Evolutionary conservation across 2,797 vertebrate species (phyloP), one percentile per base, ranked within the genome.

Genomic region (Gymnopithys bicolor): DNA sequence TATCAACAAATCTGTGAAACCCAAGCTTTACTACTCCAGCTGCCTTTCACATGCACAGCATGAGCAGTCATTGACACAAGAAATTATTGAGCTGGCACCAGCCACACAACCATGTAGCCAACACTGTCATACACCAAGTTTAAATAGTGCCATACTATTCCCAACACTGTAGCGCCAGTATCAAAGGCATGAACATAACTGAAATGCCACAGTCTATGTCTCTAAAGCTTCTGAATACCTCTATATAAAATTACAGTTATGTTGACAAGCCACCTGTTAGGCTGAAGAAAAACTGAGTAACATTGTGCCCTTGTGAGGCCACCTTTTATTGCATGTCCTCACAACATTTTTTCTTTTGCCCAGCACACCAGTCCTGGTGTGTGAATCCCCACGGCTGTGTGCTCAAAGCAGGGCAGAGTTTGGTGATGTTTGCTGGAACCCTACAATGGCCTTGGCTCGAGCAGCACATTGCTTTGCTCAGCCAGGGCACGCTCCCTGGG

Each of bases 231-330:
- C 95, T 94, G 95, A 95, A 97, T 97, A 95, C 89, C 91, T 96
- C 96, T 95, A 97, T 98, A 98, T 98, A 97, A 97, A 96, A 97
- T 98, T 97, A 98, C 98, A 97, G 87, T 85, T 87, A 97, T 96
- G 95, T 96, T 97, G 96, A 97, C 97, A 97, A 97, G 97, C 96
- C 98, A 98, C 97, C 97, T 98, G 97, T 98, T 91, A 85, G 86
- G 87, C 77, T 93, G 93, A 91, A 96, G 94, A 97, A 97, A 96
- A 96, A 94, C 95, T 88, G 86, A 73, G 81, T 69, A 92, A 94
- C 95, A 90, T 17, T 87, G 73, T 97, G 96, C 83, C 94, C 96
- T 97, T 97, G 92, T 79, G 89, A 96, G 92, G 92, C 90, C 87
- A 97, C 89, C 91, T 97, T 94, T 87, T 78, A 87, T 73, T 67